Evolutionary conservation across 1,140 invertebrate species (phyloP).

Genomic region (Grapholita molesta): DNA sequence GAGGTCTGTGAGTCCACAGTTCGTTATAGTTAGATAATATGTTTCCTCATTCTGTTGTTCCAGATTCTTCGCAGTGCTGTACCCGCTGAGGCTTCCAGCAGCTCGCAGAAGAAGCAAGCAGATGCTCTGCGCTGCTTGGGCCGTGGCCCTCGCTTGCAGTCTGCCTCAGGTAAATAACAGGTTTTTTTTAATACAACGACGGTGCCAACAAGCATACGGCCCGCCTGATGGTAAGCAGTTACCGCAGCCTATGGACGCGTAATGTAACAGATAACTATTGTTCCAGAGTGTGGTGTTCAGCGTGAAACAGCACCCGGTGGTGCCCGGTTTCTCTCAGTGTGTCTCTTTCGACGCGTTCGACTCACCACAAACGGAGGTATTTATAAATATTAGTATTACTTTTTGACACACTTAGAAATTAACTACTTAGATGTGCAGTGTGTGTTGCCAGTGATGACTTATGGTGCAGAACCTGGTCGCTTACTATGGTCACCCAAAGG

Average conservation of each 20-base stretch:
- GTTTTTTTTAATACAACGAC: too few species aligned
- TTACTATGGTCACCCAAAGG: too few species aligned
- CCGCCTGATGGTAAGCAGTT: too few species aligned
- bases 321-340: constrained; percentile 85
- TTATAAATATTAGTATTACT: neutral
- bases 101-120: constrained; percentile 84
- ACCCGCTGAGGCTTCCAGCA: constrained; percentile 84
- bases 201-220: too few species aligned
- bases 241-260: too few species aligned
- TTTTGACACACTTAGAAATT: too few species aligned
- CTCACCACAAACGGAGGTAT: constrained; percentile 77
- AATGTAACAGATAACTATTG: too few species aligned
- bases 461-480: too few species aligned
- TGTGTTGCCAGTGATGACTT: too few species aligned
- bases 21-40: too few species aligned
- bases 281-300: constrained; percentile 88
- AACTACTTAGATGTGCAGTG: too few species aligned
- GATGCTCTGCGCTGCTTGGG: constrained; percentile 87
- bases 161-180: constrained; percentile 83
- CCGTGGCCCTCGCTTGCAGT: constrained; percentile 83
- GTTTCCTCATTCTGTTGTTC: constrained; percentile 22
- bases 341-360: constrained; percentile 88
- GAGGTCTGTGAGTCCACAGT: too few species aligned
- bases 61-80: constrained; percentile 84
- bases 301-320: constrained; percentile 82